These are phyloP conservation scores for Heliconius eleuchia DNA, from an alignment of 1,140 invertebrate genomes.

Conservation along the genomic window DNA sequence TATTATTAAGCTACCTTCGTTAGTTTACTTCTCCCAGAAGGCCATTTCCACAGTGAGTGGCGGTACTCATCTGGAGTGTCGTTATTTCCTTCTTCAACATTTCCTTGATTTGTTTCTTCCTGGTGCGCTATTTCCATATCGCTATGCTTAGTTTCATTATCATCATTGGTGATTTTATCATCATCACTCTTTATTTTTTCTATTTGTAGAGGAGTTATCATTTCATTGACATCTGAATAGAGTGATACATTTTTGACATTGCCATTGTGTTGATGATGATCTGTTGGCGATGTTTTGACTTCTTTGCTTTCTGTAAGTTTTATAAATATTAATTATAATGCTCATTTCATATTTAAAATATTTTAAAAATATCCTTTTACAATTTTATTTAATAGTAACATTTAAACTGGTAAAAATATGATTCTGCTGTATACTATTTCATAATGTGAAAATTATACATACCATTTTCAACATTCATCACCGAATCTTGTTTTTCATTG, in stretches of 20 bases:
- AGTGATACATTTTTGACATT: constrained; percentile 61
- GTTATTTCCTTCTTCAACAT: constrained; percentile 60
- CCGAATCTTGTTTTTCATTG: constrained; percentile 56
- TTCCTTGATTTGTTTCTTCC: constrained; percentile 46
- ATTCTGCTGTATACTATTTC: too few species aligned
- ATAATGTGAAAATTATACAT: constrained; percentile 32
- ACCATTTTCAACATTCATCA: constrained; percentile 50
- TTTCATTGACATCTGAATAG: constrained; percentile 54
- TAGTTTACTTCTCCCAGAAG: constrained; percentile 78
- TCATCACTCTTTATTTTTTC: constrained; percentile 45
- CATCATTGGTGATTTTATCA: constrained; percentile 50
- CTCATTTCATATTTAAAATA: too few species aligned
- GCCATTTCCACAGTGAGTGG: constrained; percentile 82
- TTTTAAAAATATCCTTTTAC: too few species aligned
- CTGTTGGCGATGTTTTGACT: constrained; percentile 48
- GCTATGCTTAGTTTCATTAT: constrained; percentile 48
- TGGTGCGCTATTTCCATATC: constrained; percentile 51
- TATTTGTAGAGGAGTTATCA: constrained; percentile 39
- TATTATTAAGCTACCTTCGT: constrained; percentile 65
- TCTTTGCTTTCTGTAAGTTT: constrained; percentile 58
- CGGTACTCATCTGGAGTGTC: constrained; percentile 66
- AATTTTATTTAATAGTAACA: too few species aligned
- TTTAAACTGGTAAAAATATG: too few species aligned
- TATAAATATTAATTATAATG: neutral
- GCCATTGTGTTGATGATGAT: constrained; percentile 75